Base-by-base conservation (phyloP, 1,140 invertebrate species). In the Globodera rostochiensis region DNA sequence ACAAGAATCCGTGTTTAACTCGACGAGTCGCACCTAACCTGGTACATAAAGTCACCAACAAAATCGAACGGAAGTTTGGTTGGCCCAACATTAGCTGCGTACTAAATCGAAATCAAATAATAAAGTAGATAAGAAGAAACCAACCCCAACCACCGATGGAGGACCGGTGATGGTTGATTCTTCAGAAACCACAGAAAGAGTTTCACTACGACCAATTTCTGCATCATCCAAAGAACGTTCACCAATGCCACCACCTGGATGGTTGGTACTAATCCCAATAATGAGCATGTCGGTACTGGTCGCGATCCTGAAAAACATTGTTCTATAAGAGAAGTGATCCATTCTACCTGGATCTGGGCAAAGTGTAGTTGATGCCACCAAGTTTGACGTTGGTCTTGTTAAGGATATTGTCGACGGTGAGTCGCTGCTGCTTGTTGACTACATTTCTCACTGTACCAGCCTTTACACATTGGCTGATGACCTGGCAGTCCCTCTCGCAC, bases 321-420 rank as follows among this genome's bases (percentile, higher is more conserved):
- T 36, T 49, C 0, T 5, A n/a, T n/a, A 66, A 46, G n/a, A 15
- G 66, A 60, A 15, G 2, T 15, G 19, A 70, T 25, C 13, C 13
- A 36, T 36, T 36, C 36, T 36, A 69, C 77, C 21, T 70, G 2
- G 77, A 64, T 36, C 64, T 11, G 15, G 21, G 19, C 6, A 81
- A 53, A n/a, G 70, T 74, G 73, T 81, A 81, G n/a, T 81, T 81
- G 19, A 81, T 19, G n/a, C 80, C 80, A 6, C 80, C 80, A n/a
- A 81, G 71, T 45, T 81, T 81, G 25, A 81, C 74, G 77, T 81
- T 81, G 36, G 80, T 81, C 45, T 81, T 81, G 36, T 81, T 81
- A 47, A 81, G 64, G 36, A 81, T 81, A 64, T 81, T 81, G 36
- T 77, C 50, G 6, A 79, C n/a, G 47, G 80, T 81, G 7, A 81